A percentile compares a stretch with the other conserved stretches of the same genome.
phyloP scores from a whole-genome alignment of 2,113 vertebrate genomes.

The Neolamprologus kungweensis region DNA sequence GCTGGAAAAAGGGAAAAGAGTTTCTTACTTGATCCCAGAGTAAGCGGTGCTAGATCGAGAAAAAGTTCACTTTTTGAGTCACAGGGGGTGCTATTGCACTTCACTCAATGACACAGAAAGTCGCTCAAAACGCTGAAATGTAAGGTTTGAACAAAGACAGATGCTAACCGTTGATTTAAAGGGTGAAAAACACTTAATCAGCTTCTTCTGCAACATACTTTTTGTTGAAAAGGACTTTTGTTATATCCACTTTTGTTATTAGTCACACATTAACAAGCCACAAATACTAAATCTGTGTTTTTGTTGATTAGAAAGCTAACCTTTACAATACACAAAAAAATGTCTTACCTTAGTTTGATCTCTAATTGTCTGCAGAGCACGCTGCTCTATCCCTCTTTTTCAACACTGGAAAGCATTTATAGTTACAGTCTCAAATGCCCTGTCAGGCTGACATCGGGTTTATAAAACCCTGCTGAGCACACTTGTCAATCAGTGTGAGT shows the following conservation, averaged over 20 bases:
- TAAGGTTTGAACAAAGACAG: background rate
- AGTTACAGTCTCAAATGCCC: background rate
- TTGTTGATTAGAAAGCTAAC: background rate
- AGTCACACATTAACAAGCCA: background rate
- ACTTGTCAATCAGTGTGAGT: background rate
- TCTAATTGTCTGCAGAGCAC: background rate
- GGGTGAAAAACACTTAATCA: background rate
- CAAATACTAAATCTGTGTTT: background rate
- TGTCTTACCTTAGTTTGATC: background rate
- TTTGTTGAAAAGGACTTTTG: background rate
- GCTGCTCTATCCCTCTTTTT: background rate
- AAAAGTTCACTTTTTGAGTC: background rate
- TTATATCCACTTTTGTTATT: background rate
- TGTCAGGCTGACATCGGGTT: background rate
- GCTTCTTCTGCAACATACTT: background rate
- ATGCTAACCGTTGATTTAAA: background rate
- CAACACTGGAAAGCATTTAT: background rate
- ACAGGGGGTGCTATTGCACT: slow-evolving; percentile 57
- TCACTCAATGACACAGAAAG: background rate
- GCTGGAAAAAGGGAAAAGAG: slow-evolving; percentile 10
- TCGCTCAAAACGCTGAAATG: background rate
- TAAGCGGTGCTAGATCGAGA: background rate
- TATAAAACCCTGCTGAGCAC: slow-evolving; percentile 9
- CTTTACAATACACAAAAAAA: background rate
- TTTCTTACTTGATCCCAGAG: background rate